Base-by-base conservation (phyloP, 92 coral and sea anemone species). In the Galaxea fascicularis region DNA sequence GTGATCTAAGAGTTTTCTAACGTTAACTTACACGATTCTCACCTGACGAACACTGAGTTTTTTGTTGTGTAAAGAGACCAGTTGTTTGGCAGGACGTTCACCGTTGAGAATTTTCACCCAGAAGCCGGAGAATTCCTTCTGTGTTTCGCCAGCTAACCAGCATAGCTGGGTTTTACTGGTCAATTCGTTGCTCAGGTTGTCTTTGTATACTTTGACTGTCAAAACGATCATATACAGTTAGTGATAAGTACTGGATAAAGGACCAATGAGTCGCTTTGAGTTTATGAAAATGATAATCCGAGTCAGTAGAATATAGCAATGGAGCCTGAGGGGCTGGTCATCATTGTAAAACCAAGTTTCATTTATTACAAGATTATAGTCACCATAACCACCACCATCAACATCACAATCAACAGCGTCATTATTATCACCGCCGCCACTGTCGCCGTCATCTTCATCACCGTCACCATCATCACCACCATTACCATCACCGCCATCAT, bases 61-160 rank as follows among this genome's bases (percentile, higher is more conserved):
- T 89, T 88, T 90, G 84, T 86, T 85, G 79, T 94, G 98, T 10
- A 94, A 63, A 24, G 91, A 24, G 5, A 94, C 88, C 15, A 91
- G 56, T 13, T 92, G 89, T 64, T 76, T 91, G 12, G 95, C 91
- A 0, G 95, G 93, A 0, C 91, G 93, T 56, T 94, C 98, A 26
- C 98, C 98, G 68, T 78, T 94, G 79, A 86, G 91, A 64, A 94
- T 82, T 68, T 94, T 91, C 47, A 94, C 90, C 98, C 98, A 94
- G 71, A 91, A 91, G 49, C 98, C 98, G 10, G 93, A 67, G 25
- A 65, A 52, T 4, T 86, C 95, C 79, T 83, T 86, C 80, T 85
- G 93, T 6, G 63, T 76, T 41, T 94, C 98, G 3, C 98, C 98
- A 13, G 98, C 98, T 15, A 71, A 24, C 98, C 95, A 94, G 8